Percentiles rank a stretch among this genome's conserved stretches.
phyloP scores from a whole-genome alignment of 2,797 vertebrate genomes.

The Gymnothorax javanicus region DNA sequence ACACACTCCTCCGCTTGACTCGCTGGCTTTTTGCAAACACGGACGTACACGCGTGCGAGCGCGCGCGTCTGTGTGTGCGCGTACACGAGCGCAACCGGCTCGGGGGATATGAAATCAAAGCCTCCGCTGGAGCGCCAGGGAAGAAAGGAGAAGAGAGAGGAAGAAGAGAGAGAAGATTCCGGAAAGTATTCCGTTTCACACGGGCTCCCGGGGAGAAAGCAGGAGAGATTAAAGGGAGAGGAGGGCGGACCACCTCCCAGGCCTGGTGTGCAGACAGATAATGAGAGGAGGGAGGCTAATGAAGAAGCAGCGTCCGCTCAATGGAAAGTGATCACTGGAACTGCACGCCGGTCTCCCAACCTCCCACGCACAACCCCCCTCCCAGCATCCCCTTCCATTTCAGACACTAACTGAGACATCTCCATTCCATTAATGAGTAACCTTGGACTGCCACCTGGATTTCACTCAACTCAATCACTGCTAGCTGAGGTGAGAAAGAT shows the following conservation, averaged over 20 bases:
- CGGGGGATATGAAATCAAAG: slow-evolving; percentile 39
- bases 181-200: slow-evolving; percentile 5
- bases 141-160: not conserved
- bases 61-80: not conserved
- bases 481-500: slow-evolving; percentile 39
- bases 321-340: slow-evolving; percentile 54
- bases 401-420: slow-evolving; percentile 34
- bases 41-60: not conserved
- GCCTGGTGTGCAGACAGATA: not conserved
- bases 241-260: not conserved
- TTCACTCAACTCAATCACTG: slow-evolving; percentile 25
- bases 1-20: no score
- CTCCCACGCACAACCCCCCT: not conserved
- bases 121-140: not conserved
- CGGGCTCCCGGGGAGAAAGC: not conserved
- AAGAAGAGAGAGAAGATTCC: not conserved
- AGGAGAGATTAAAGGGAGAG: not conserved
- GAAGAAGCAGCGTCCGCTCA: slow-evolving; percentile 31
- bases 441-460: slow-evolving; percentile 50
- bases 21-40: no score
- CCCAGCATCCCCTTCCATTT: slow-evolving; percentile 32
- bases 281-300: slow-evolving; percentile 22
- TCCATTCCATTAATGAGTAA: slow-evolving; percentile 42
- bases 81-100: slow-evolving; percentile 36
- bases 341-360: slow-evolving; percentile 12